phyloP scores from a whole-genome alignment of 2,113 vertebrate species.

The Paralichthys olivaceus region DNA sequence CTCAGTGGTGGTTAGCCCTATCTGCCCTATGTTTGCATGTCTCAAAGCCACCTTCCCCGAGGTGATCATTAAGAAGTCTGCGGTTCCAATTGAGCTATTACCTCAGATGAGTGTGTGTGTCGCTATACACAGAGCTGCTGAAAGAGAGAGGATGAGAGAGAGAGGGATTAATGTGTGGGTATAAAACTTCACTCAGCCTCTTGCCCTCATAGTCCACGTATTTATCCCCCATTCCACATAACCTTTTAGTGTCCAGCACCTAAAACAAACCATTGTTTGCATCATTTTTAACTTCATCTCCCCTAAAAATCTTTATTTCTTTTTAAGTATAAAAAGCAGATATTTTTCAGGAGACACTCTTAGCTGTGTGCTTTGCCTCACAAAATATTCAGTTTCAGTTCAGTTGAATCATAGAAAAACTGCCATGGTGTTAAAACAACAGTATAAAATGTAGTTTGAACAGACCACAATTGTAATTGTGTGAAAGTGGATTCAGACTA shows the following conservation, averaged over 20 bases:
- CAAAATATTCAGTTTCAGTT: slow-evolving; percentile 28
- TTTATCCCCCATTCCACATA: slow-evolving; percentile 33
- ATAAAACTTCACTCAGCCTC: slow-evolving; percentile 56
- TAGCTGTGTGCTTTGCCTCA: neutral
- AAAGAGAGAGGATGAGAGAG: neutral
- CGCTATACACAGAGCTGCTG: slow-evolving; percentile 58
- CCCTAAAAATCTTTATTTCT: slow-evolving; percentile 20
- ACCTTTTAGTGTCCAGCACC: slow-evolving; percentile 29
- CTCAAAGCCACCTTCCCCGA: slow-evolving; percentile 76
- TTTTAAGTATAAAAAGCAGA: slow-evolving; percentile 20
- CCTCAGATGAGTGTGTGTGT: slow-evolving; percentile 81
- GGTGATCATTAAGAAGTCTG: slow-evolving; percentile 82
- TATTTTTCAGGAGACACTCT: slow-evolving; percentile 7
- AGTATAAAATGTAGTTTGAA: neutral
- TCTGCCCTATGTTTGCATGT: slow-evolving; percentile 71
- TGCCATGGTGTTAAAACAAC: slow-evolving; percentile 8
- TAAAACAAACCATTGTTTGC: slow-evolving; percentile 22
- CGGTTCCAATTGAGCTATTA: slow-evolving; percentile 83
- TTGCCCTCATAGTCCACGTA: slow-evolving; percentile 23
- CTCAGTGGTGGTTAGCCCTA: slow-evolving; percentile 25
- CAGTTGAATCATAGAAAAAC: neutral
- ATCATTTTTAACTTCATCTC: slow-evolving; percentile 25
- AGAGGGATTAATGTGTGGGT: slow-evolving; percentile 50
- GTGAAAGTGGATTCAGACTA: neutral
- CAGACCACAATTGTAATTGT: too few relatives aligned